Percentiles rank a stretch among this genome's conserved stretches.
phyloP scores from a whole-genome alignment of 2,888 invertebrate species.

The Drosophila paracracens region DNA sequence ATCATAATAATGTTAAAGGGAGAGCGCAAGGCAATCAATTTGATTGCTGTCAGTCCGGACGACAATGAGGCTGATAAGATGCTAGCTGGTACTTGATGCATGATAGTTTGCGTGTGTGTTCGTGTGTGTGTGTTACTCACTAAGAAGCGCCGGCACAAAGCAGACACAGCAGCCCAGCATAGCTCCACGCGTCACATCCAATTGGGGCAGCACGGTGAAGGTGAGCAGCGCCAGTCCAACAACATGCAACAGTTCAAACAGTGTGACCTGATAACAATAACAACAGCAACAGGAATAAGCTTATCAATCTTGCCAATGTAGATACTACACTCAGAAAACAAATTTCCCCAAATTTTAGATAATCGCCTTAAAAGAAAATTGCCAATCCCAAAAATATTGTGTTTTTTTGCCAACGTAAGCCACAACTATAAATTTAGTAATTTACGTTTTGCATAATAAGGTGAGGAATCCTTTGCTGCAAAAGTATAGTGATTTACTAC shows the following conservation, averaged over 20 bases:
- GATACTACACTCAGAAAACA: neutral
- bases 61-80: slow-evolving; percentile 61
- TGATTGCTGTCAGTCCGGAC: slow-evolving; percentile 63
- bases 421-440: neutral
- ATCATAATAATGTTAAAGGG: slow-evolving; percentile 5
- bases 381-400: neutral
- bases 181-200: slow-evolving; percentile 92
- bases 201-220: slow-evolving; percentile 90
- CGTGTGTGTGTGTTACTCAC: slow-evolving; percentile 84
- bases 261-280: slow-evolving; percentile 85
- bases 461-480: neutral
- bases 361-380: neutral
- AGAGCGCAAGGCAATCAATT: slow-evolving; percentile 68
- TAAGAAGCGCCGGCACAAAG: slow-evolving; percentile 91
- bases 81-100: slow-evolving; percentile 17
- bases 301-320: slow-evolving; percentile 55
- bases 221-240: slow-evolving; percentile 91
- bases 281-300: slow-evolving; percentile 22
- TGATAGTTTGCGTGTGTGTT: neutral
- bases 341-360: neutral
- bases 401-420: neutral
- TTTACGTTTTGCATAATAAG: neutral
- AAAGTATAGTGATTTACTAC: neutral
- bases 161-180: slow-evolving; percentile 94
- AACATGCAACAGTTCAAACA: slow-evolving; percentile 92